Base-by-base conservation (phyloP, 2,113 vertebrate species). In the Entomyzon cyanotis region DNA sequence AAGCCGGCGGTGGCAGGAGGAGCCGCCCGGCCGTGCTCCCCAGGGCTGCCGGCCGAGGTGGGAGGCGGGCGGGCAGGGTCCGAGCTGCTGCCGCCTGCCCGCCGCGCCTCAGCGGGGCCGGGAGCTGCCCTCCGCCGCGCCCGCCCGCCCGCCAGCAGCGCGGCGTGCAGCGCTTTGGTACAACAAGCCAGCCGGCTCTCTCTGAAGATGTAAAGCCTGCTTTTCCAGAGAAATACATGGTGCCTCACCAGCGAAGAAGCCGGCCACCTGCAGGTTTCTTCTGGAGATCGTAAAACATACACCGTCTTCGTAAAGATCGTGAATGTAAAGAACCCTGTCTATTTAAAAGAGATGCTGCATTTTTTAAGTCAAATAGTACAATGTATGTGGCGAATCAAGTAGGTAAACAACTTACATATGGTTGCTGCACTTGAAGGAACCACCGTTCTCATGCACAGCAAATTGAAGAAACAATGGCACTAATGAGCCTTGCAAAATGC, bases 401-500 rank as follows among this genome's bases (percentile, higher is more conserved):
- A 97, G 98, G 98, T 99, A 99, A 99, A 99, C 98, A 99, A 98
- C 97, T 98, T 98, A 98, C 98, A 97, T 98, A 98, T 97, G 98
- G 98, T 98, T 98, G 97, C 98, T 98, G 98, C 98, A 98, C 98
- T 98, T 98, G 98, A 98, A 98, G 98, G 98, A 98, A 98, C 97
- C 97, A 96, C 97, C 98, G 93, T 96, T 98, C 98, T 98, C 97
- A 88, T 97, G 98, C 98, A 97, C 98, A 98, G 98, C 98, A 98
- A 98, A 98, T 98, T 96, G 98, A 97, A 98, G 97, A 98, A 98
- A 98, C 98, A 98, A 98, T 99, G 98, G 98, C 98, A 98, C 98
- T 99, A 99, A 99, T 98, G 99, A 99, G 98, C 98, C 98, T 97
- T 98, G 98, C 98, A 98, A 99, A 99, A 99, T 97, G 97, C 98